Evolutionary conservation across 2,888 invertebrate genomes (phyloP).

Genomic region (Ferrisia virgata): DNA sequence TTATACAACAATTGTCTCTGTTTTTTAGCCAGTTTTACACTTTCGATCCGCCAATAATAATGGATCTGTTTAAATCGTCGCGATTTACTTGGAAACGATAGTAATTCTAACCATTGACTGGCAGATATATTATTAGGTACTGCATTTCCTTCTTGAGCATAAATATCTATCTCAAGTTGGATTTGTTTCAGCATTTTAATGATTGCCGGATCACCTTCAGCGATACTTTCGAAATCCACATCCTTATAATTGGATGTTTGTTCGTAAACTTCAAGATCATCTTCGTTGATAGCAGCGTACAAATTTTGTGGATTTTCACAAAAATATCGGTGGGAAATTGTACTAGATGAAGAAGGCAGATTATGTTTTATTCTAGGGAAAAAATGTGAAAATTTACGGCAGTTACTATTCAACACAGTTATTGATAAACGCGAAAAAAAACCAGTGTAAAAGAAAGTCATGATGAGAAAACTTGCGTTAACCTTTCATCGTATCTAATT

Average conservation of each 20-base stretch:
- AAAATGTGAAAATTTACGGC: neutral
- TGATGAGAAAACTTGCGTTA: neutral
- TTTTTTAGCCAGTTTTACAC: neutral
- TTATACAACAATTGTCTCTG: neutral
- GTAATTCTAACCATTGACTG: neutral
- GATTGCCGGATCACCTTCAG: slow-evolving; percentile 59
- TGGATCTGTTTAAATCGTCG: neutral
- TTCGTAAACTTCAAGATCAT: neutral
- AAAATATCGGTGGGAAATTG: neutral
- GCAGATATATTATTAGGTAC: slow-evolving; percentile 58
- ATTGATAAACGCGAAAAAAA: neutral
- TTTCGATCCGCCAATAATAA: neutral
- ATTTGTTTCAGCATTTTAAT: slow-evolving; percentile 66
- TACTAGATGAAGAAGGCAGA: too few relatives aligned
- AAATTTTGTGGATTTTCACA: neutral
- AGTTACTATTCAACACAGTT: neutral
- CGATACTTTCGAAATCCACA: slow-evolving; percentile 52
- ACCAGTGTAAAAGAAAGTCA: neutral
- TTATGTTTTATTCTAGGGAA: neutral
- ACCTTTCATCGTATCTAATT: too few relatives aligned
- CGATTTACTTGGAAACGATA: neutral
- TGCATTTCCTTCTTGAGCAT: slow-evolving; percentile 66
- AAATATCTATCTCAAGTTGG: slow-evolving; percentile 71
- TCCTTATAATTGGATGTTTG: slow-evolving; percentile 3
- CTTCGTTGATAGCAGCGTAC: neutral